These are phyloP conservation scores for Oxyruncus cristatus DNA, from an alignment of 2,113 vertebrate species.

Conservation along the genomic window DNA sequence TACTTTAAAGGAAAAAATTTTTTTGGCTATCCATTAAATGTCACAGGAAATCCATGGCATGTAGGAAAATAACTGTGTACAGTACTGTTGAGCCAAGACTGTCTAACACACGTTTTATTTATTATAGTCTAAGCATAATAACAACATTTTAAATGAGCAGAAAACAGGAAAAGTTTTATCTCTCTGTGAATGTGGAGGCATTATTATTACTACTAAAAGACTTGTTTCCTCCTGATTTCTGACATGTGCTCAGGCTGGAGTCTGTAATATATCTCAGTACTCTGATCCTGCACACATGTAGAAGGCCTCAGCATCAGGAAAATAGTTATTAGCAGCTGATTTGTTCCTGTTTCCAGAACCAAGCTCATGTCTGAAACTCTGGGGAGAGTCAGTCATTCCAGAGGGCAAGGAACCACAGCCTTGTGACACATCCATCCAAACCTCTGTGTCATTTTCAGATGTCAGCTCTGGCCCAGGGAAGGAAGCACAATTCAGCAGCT, in stretches of 20 bases:
- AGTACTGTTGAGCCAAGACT: not conserved
- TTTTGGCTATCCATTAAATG: not conserved
- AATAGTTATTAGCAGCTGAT: not conserved
- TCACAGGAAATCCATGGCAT: not conserved
- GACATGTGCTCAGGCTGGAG: not conserved
- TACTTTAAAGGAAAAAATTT: not conserved
- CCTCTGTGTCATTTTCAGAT: not conserved
- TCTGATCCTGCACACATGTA: not conserved
- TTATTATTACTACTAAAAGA: not conserved
- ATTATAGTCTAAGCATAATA: not conserved
- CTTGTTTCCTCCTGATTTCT: not conserved
- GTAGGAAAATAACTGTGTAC: not conserved
- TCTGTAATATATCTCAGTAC: not conserved
- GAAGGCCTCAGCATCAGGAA: not conserved
- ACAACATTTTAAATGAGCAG: not conserved
- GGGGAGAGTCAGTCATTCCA: not conserved
- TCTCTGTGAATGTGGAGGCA: not conserved
- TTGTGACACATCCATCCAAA: not conserved
- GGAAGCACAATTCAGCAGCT: not conserved
- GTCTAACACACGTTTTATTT: not conserved
- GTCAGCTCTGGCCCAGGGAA: not conserved
- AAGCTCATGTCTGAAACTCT: not conserved
- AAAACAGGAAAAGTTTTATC: not conserved
- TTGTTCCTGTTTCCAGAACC: not conserved
- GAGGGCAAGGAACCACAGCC: not conserved